These are phyloP conservation scores for Sylvietta virens DNA, from an alignment of 2,113 vertebrate species.

Conservation along the genomic window DNA sequence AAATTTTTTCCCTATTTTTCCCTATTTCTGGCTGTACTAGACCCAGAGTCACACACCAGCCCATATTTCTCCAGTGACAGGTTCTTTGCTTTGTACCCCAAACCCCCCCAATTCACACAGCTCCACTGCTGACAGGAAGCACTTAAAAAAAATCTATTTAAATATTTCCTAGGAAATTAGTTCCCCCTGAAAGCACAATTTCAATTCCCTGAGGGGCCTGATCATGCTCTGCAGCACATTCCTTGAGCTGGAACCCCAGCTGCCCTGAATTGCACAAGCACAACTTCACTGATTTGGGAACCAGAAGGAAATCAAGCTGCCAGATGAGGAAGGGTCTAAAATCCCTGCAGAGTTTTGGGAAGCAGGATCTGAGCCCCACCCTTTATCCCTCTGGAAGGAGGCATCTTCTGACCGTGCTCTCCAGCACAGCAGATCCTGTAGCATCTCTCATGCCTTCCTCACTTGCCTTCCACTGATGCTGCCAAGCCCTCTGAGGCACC, in stretches of 20 bases:
- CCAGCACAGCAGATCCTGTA: background rate
- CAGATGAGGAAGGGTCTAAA: background rate
- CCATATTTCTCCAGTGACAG: background rate
- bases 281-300: background rate
- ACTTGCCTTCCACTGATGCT: background rate
- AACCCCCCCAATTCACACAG: background rate
- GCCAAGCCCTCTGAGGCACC: background rate
- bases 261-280: background rate
- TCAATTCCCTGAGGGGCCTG: rapidly evolving
- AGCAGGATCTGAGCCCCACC: background rate
- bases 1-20: background rate
- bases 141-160: background rate
- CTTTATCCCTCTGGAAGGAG: background rate
- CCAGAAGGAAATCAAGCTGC: background rate
- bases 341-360: background rate
- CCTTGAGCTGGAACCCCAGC: background rate
- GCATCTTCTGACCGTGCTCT: background rate
- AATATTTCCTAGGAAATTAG: background rate
- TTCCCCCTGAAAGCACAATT: rapidly evolving
- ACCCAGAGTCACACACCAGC: background rate
- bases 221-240: background rate
- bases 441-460: background rate
- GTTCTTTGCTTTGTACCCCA: background rate
- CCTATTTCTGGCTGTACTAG: background rate
- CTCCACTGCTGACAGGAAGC: background rate